Evolutionary conservation across 1,140 invertebrate species (phyloP), one percentile per base, ranked within the genome.

Genomic region (Tetragnatha versicolor): DNA sequence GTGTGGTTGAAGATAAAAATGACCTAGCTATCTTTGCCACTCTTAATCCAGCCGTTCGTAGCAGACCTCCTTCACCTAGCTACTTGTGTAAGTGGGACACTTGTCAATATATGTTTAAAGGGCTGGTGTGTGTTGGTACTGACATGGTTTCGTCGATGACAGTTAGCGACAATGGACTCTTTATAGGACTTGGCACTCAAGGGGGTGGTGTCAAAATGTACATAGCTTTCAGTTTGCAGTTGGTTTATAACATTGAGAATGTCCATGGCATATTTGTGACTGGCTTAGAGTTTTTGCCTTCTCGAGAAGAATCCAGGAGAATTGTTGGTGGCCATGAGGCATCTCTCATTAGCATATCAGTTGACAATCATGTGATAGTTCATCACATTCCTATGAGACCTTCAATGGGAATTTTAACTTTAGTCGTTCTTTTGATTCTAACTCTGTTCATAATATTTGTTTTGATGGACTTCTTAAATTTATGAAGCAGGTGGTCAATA

Each of bases 221-320:
- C 83, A 91, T 96, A 69, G 91, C 94, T 35, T 98, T 96, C 86
- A 98, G 93, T 88, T 88, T 98, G 83, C 86, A 96, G 91, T 91
- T 90, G 84, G 89, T 95, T 55, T 89, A 96, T 80, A 91, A 92
- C 84, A 90, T 96, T 82, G 88, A 90, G 81, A 89, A 90, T 83
- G 94, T 93, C 79, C 96, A 98, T 88, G 92, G 91, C 80, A 96
- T 96, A 91, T 98, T 98, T 88, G 92, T 98, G 39, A 98, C 96
- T 39, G 95, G 95, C 17, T 86, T 98, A 66, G 92, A 95, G 86
- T 97, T 98, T 87, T 86, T 97, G 73, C 92, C 93, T 25, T 75
- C 80, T 33, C 84, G 84, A 6, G 84, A 85, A 35, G 87, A 90
- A 17, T 89, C 93, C 55, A 89, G 90, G 17, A 91, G 90, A 83